Evolutionary conservation across 2,113 vertebrate genomes (phyloP).

Genomic region (Gallinago undulata): DNA sequence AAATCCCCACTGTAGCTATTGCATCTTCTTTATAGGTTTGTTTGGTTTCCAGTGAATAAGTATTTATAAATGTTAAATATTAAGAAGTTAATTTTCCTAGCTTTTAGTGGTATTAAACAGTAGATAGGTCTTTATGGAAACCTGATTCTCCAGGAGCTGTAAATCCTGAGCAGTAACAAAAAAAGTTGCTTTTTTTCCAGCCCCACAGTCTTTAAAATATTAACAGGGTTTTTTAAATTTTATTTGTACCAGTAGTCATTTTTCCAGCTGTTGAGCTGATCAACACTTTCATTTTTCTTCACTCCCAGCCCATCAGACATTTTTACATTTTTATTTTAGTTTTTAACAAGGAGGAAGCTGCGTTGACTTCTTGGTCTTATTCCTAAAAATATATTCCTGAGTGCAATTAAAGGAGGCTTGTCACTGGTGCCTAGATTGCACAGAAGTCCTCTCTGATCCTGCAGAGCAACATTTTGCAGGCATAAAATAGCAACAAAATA

Average conservation of each 20-base stretch:
- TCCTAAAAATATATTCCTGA: slow-evolving; percentile 50
- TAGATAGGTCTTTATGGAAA: slow-evolving; percentile 21
- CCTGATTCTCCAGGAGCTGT: not conserved
- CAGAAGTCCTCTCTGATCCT: slow-evolving; percentile 20
- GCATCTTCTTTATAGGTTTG: not conserved
- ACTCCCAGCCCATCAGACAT: not conserved
- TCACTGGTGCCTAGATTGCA: slow-evolving; percentile 1
- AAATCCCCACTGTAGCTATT: not conserved
- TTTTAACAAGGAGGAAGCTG: slow-evolving; percentile 33
- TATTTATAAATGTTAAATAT: slow-evolving; percentile 11
- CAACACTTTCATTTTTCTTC: slow-evolving; percentile 1
- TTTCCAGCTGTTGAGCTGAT: slow-evolving; percentile 55
- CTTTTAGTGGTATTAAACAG: not conserved
- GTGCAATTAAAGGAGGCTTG: slow-evolving; percentile 19
- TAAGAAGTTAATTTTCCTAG: slow-evolving; percentile 15
- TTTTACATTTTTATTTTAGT: slow-evolving; percentile 25
- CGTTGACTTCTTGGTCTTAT: slow-evolving; percentile 15
- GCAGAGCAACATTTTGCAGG: not conserved
- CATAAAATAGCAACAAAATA: slow-evolving; percentile 14
- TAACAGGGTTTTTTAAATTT: not conserved
- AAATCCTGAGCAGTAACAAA: slow-evolving; percentile 17
- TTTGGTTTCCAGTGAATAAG: not conserved
- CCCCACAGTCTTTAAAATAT: slow-evolving; percentile 17
- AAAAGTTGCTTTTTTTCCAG: not conserved
- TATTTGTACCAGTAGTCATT: slow-evolving; percentile 25